Evolutionary conservation across 1,140 invertebrate species (phyloP), one percentile per base, ranked within the genome.

Genomic region (Drosophila prosaltans): DNA sequence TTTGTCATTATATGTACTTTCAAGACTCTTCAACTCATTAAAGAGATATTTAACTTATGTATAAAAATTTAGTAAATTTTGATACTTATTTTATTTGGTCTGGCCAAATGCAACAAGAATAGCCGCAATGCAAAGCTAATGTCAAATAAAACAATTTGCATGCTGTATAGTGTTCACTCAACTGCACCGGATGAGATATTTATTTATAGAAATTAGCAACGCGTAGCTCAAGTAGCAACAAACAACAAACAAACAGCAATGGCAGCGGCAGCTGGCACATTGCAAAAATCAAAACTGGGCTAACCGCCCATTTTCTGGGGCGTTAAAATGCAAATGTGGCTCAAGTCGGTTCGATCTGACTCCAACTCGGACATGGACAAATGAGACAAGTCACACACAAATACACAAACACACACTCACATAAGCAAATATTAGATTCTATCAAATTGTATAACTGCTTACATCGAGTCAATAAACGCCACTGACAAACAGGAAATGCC

Each of bases 151-250:
- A 54, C 32, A 16, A 54, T 78, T 74, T 62, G 39, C 60, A 32
- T 62, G 58, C 59, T 51, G 45, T 10, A 51, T 4, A 51, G 45
- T 51, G 45, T 75, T 68, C 81, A 72, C 16, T 63, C 61, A 64
- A 72, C 54, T 72, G 72, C 72, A 54, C 69, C 75, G 67, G 57
- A 69, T 66, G 72, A 57, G 63, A 62, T 67, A 36, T 77, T 81
- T 89, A 88, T 88, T 83, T 80, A 83, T 88, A 89, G 68, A 65
- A 75, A 89, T 83, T 88, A 83, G 67, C 84, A 76, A 68, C 69
- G 41, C 66, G 54, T 69, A 67, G 63, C 26, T 59, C 71, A 59
- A 77, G 72, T 69, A 70, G 74, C 74, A 57, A 51, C 59, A 59
- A 59, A 51, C 45, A 59, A 51, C 45, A 51, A 51, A 51, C 10